These are phyloP conservation scores for Apteryx owenii DNA, from an alignment of 2,113 vertebrate species.

Conservation along the genomic window DNA sequence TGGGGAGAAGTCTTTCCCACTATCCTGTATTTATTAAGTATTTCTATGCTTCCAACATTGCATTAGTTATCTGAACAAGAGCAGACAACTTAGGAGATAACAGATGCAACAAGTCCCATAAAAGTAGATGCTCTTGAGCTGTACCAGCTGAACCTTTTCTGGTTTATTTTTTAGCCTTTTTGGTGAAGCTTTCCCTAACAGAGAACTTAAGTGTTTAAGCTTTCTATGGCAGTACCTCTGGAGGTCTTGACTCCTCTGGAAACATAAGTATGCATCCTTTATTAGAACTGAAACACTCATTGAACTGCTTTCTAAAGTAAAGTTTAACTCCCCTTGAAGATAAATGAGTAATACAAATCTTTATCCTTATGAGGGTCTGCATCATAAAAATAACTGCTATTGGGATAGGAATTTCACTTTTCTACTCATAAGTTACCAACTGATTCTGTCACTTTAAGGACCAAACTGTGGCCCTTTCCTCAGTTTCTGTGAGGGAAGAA, in stretches of 20 bases:
- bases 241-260: neutral
- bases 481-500: neutral
- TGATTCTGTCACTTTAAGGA: neutral
- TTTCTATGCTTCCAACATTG: neutral
- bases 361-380: neutral
- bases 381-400: neutral
- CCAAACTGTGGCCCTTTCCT: neutral
- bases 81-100: neutral
- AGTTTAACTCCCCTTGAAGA: neutral
- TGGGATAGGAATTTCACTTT: neutral
- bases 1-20: neutral
- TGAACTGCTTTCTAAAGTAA: neutral
- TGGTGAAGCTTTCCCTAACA: neutral
- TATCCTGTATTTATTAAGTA: neutral
- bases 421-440: neutral
- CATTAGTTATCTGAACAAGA: neutral
- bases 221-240: neutral
- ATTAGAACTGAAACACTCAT: neutral
- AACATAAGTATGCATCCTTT: neutral
- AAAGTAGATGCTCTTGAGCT: neutral
- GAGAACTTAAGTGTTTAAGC: constrained; percentile 1
- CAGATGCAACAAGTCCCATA: neutral
- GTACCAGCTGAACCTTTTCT: neutral
- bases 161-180: neutral
- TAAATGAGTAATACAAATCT: neutral